phyloP scores from a whole-genome alignment of 2,113 vertebrate species.

The Poicephalus meyeri region DNA sequence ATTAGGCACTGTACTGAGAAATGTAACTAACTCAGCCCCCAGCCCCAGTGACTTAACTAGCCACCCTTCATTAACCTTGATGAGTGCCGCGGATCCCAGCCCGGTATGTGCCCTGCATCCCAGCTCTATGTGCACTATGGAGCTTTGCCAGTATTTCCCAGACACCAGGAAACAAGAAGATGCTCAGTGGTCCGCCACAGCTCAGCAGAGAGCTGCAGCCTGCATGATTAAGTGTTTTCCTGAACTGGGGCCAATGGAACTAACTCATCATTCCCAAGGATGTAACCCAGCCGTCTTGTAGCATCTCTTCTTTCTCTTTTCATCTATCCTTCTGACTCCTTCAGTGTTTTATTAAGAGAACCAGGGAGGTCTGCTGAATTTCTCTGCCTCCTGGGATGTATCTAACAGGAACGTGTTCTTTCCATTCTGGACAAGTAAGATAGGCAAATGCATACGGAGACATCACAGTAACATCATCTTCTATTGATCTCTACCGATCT shows the following conservation, averaged over 20 bases:
- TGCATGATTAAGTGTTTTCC: background rate
- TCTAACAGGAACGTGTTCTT: background rate
- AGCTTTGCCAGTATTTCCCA: background rate
- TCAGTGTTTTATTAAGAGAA: background rate
- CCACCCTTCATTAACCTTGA: constrained; percentile 26
- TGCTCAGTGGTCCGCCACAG: background rate
- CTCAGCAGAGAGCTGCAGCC: background rate
- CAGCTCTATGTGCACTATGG: background rate
- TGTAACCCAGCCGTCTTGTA: background rate
- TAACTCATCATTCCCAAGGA: background rate
- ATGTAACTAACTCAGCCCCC: background rate
- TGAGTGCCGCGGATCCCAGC: background rate
- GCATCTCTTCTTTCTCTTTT: background rate
- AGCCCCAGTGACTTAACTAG: constrained; percentile 31
- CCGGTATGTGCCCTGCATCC: background rate
- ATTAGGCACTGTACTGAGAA: constrained; percentile 2
- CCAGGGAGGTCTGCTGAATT: background rate
- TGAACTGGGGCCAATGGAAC: background rate
- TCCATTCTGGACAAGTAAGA: background rate
- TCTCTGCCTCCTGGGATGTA: background rate
- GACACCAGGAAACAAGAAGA: background rate
- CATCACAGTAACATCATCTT: constrained; percentile 45
- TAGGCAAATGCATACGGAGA: constrained; percentile 17
- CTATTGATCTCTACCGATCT: constrained; percentile 38
- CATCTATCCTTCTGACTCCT: background rate